Base-by-base conservation (phyloP, 2,888 invertebrate genomes). In the Cerceris rybyensis region DNA sequence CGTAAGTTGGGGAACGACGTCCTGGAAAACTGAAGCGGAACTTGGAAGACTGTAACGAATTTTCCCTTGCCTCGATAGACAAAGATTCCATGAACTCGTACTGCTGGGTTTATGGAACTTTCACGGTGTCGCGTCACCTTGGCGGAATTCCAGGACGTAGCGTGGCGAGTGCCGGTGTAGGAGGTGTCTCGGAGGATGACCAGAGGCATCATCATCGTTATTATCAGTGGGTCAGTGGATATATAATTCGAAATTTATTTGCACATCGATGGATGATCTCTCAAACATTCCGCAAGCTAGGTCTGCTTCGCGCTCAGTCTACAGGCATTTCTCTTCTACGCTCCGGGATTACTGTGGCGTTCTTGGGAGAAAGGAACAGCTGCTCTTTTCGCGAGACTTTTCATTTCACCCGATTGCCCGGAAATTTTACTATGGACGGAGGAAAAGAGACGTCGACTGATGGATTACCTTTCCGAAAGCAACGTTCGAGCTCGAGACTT, bases 61-160 rank as follows among this genome's bases (percentile, higher is more conserved):
- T 7, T 66, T 16, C 8, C 42, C 42, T 14, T 6, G 8, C n/a
- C 49, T 58, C 11, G 52, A 42, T 41, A 81, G 94, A 95, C 64
- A 94, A 93, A 78, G 95, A 95, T 64, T 94, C 95, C 42, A 93
- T 96, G 8, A 95, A 97, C 86, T 95, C 95, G 68, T 96, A 95
- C 90, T 97, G 97, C 92, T 97, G 96, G 96, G 96, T 96, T 79
- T 94, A 95, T 90, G 96, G 96, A 61, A 96, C 96, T 6, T 96
- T 94, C 82, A 95, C 96, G 13, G 90, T 91, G 11, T 81, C 85
- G n/a, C 88, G 90, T 41, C 89, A 91, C 76, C 84, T 92, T 61
- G 83, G 87, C 91, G 95, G 94, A 46, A 84, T 93, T 57, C 93
- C 94, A 86, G 94, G 94, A 39, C 91, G 90, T 76, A 88, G 93